Evolutionary conservation across 2,888 invertebrate species (phyloP).

Genomic region (Cheilosia urbana): DNA sequence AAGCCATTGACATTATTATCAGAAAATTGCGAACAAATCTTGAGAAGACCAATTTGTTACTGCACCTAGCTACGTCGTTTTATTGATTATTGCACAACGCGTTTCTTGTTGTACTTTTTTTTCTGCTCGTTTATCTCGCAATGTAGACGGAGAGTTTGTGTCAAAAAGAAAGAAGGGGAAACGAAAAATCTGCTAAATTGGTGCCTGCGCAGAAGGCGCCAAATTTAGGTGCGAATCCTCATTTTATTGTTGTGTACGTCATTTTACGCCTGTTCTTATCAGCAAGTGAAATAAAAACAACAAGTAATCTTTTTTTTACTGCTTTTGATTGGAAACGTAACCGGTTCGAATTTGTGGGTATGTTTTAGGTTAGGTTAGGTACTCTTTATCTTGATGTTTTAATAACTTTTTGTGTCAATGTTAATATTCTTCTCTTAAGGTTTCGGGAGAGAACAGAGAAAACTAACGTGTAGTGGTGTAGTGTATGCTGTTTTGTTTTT

Average conservation of each 20-base stretch:
- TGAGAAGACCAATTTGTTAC: background rate
- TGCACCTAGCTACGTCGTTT: background rate
- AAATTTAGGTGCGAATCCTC: constrained; percentile 22
- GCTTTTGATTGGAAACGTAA: constrained; percentile 17
- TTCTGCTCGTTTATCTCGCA: background rate
- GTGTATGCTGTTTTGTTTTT: no score
- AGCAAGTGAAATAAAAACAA: background rate
- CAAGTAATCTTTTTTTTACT: background rate
- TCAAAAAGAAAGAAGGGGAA: constrained; percentile 13
- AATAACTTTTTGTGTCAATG: background rate
- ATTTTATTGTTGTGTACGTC: constrained; percentile 5
- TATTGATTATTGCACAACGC: constrained; percentile 60
- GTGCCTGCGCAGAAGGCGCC: constrained; percentile 52
- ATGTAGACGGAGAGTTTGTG: constrained; percentile 14
- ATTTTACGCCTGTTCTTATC: constrained; percentile 4
- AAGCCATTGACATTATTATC: constrained; percentile 51
- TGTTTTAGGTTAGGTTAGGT: background rate
- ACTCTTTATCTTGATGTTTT: constrained; percentile 7
- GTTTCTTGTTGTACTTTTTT: constrained; percentile 15
- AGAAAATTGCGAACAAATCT: constrained; percentile 14
- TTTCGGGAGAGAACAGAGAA: no score
- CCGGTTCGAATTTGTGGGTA: constrained; percentile 21
- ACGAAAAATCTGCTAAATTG: background rate
- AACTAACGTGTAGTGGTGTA: no score
- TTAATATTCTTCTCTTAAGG: no score